Base-by-base conservation (phyloP, 2,113 vertebrate species). In the Oenanthe oenanthe region DNA sequence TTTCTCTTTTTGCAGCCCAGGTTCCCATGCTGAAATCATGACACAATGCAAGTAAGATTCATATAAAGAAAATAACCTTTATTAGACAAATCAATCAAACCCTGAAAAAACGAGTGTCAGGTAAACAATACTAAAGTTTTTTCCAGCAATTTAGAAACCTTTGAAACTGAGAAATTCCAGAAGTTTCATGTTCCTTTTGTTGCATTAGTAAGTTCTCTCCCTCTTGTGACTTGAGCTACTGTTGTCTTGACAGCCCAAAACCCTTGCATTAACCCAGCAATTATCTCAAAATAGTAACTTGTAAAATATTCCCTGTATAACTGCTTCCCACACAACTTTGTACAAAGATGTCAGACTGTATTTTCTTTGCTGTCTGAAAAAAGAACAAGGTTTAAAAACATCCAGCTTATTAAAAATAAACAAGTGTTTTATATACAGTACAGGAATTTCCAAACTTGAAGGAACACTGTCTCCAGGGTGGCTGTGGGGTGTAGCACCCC, bases 61-160 rank as follows among this genome's bases (percentile, higher is more conserved):
- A 53, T 83, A 82, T 40, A 91, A 95, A 96, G 86, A 95, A 97
- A 96, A 94, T 82, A 95, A 89, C 89, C 86, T 97, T 97, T 96
- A 97, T 96, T 97, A 92, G 91, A 86, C 89, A 93, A 95, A 88
- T 83, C 75, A 62, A 85, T 82, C 70, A 70, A 96, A 89, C 89
- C 89, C 95, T 96, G 83, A 94, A 95, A 85, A 88, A 95, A 76
- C 4, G 67, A 91, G 80, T 8, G 40, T 62, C 92, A 92, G 92
- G 91, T 86, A 94, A 92, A 95, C 87, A 68, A 66, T 19, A 65
- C 51, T 85, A 36, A 88, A 62, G 36, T 17, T 86, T 85, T 86
- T 86, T 92, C 96, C 92, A 96, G 92, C 93, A 95, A 72, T 77
- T 56, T 50, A 94, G 84, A 95, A 95, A 94, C 56, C n/a, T 85